phyloP scores from a whole-genome alignment of 2,888 invertebrate species.

The Alcis repandata region DNA sequence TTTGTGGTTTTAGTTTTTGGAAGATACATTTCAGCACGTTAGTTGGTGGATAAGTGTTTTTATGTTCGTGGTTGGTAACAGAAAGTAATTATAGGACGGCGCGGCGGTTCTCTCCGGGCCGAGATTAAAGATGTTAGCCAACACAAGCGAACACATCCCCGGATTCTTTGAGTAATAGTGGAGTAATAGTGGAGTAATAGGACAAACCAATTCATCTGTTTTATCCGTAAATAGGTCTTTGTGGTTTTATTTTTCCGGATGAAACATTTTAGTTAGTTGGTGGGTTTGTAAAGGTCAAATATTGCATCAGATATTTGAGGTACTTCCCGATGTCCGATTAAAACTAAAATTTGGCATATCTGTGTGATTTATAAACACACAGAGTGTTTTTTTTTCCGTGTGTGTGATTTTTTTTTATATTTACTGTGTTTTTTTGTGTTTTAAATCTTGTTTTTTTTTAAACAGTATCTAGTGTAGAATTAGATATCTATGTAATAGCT shows the following conservation, averaged over 20 bases:
- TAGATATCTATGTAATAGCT: too few relatives aligned
- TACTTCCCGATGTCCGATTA: too few relatives aligned
- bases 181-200: constrained; percentile 20
- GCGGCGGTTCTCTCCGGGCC: constrained; percentile 34
- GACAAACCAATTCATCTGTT: constrained; percentile 8
- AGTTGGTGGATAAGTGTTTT: neutral
- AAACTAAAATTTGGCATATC: too few relatives aligned
- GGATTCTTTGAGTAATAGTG: too few relatives aligned
- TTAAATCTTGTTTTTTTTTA: too few relatives aligned
- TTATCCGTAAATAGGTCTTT: constrained; percentile 2
- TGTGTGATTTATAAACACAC: too few relatives aligned
- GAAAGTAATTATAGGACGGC: constrained; percentile 44
- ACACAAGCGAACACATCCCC: constrained; percentile 17
- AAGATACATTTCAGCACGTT: neutral
- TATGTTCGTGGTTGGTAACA: constrained; percentile 35
- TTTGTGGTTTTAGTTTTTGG: neutral
- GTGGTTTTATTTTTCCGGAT: neutral
- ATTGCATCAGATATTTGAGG: too few relatives aligned
- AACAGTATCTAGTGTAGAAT: too few relatives aligned
- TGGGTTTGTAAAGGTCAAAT: neutral
- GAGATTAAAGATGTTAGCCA: constrained; percentile 39
- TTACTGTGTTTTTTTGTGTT: too few relatives aligned
- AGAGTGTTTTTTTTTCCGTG: too few relatives aligned
- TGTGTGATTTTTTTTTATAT: too few relatives aligned
- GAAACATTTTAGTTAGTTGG: too few relatives aligned